Base-by-base conservation (phyloP, 2,888 invertebrate genomes). In the Synanthedon vespiformis region DNA sequence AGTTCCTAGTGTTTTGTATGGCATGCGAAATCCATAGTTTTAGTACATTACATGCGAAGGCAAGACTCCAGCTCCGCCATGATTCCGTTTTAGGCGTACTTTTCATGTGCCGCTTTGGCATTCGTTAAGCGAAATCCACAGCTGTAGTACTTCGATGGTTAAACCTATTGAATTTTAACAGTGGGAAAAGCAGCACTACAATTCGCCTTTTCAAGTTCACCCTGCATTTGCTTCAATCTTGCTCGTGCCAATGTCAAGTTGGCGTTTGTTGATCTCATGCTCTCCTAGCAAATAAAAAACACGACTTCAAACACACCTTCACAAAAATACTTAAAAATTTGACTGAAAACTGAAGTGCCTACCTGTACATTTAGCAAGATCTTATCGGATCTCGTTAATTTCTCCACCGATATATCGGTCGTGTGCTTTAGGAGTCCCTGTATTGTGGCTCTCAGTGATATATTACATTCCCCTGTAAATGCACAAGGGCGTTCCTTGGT, bases 301-400 rank as follows among this genome's bases (percentile, higher is more conserved):
- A 48, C 1, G 13, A 41, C 12, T 41, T 6, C 41, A 41, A n/a
- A n/a, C n/a, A n/a, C n/a, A n/a, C n/a, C n/a, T 16, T 16, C 16
- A 16, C 16, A 16, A 22, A 22, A 4, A 22, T 1, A n/a, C n/a
- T n/a, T n/a, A 22, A 22, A 22, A 8, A 8, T 8, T 27, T 27
- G 6, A 27, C 8, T 27, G 10, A 34, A 34, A 34, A 34, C 34
- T 22, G 5, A 2, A 34, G 8, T 10, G n/a, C 8, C 0, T 56
- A 83, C 85, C 76, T 85, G 85, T 2, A 79, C 80, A 61, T 56
- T 74, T 0, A 85, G 72, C 2, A 85, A 55, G 0, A 73, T 80
- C 41, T 74, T 82, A 49, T 85, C 84, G 2, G 81, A 72, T 2
- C 70, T 60, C 0, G 74, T 72, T 1, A 86, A 58, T 51, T 84